Evolutionary conservation across 23 tunicate species (phyloP).

Genomic region (Aplidium turbinatum): DNA sequence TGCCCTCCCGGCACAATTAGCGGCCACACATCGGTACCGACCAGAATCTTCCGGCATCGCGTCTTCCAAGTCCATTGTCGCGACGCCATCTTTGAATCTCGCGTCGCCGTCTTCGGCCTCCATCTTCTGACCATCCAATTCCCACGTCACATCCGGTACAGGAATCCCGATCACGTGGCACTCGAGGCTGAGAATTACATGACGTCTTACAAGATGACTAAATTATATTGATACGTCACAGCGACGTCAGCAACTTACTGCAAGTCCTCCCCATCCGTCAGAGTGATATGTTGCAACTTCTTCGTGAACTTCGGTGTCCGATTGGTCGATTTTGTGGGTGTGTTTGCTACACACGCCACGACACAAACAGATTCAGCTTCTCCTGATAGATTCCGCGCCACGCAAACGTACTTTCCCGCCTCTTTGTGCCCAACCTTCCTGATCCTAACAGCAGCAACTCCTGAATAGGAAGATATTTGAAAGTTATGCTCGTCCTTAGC

Average conservation of each 20-base stretch:
- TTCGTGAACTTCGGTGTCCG: slow-evolving; percentile 61
- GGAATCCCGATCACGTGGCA: slow-evolving; percentile 65
- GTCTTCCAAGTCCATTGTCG: slow-evolving; percentile 71
- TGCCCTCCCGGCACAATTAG: slow-evolving; percentile 53
- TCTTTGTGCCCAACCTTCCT: slow-evolving; percentile 80
- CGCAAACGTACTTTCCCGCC: slow-evolving; percentile 83
- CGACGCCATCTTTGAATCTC: slow-evolving; percentile 67
- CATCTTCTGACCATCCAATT: slow-evolving; percentile 66
- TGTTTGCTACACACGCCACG: slow-evolving; percentile 33
- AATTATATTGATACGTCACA: background rate
- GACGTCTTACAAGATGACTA: background rate
- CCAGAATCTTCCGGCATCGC: slow-evolving; percentile 91
- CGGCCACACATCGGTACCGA: slow-evolving; percentile 62
- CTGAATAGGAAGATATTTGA: slow-evolving; percentile 19
- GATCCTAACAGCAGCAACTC: slow-evolving; percentile 78
- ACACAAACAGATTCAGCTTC: slow-evolving; percentile 73
- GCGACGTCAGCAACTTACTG: slow-evolving; percentile 46
- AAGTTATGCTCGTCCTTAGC: no score
- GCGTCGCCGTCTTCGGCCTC: slow-evolving; percentile 80
- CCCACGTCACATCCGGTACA: slow-evolving; percentile 60
- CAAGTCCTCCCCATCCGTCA: slow-evolving; percentile 82
- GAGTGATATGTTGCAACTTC: slow-evolving; percentile 36
- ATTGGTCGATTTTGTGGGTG: slow-evolving; percentile 8
- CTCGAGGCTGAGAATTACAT: slow-evolving; percentile 32
- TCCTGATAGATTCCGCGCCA: slow-evolving; percentile 88